Percentiles rank a stretch among this genome's conserved stretches.
phyloP scores from a whole-genome alignment of 92 coral and sea anemone species.

The Porites divaricata region DNA sequence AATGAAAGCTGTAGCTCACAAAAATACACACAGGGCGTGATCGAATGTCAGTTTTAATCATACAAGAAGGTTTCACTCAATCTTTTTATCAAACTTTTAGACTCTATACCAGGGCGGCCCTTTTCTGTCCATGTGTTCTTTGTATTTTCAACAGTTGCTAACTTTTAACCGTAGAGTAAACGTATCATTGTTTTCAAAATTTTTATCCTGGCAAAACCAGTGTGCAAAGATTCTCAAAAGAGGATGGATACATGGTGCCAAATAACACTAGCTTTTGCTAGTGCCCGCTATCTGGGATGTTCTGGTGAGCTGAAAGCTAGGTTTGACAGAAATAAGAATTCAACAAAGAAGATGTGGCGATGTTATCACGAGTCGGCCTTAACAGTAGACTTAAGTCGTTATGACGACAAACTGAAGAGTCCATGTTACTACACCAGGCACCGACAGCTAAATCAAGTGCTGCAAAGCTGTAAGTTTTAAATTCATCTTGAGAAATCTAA shows the following conservation, averaged over 20 bases:
- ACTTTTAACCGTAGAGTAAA: too few relatives aligned
- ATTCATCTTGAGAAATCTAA: background rate
- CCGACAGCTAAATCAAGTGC: background rate
- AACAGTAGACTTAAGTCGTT: slow-evolving; percentile 11
- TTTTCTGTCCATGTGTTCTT: too few relatives aligned
- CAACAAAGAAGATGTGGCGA: slow-evolving; percentile 9
- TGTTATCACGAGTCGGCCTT: slow-evolving; percentile 29
- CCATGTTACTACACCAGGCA: slow-evolving; percentile 4
- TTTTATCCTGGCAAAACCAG: background rate
- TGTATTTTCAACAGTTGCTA: too few relatives aligned
- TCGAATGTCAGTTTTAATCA: background rate
- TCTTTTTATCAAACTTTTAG: too few relatives aligned
- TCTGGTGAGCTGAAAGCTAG: slow-evolving; percentile 23
- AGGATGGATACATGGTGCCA: slow-evolving; percentile 39
- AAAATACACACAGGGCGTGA: too few relatives aligned
- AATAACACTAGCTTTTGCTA: background rate
- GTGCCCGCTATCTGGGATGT: background rate
- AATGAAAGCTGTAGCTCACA: too few relatives aligned
- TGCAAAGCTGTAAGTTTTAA: slow-evolving; percentile 9
- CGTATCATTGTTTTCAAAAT: too few relatives aligned
- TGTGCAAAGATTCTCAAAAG: slow-evolving; percentile 3
- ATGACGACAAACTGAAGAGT: slow-evolving; percentile 12
- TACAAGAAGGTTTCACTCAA: too few relatives aligned
- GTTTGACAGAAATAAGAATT: slow-evolving; percentile 9
- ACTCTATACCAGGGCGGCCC: too few relatives aligned